These are phyloP conservation scores for Callitettix versicolor DNA, from an alignment of 1,140 invertebrate species.

Conservation along the genomic window DNA sequence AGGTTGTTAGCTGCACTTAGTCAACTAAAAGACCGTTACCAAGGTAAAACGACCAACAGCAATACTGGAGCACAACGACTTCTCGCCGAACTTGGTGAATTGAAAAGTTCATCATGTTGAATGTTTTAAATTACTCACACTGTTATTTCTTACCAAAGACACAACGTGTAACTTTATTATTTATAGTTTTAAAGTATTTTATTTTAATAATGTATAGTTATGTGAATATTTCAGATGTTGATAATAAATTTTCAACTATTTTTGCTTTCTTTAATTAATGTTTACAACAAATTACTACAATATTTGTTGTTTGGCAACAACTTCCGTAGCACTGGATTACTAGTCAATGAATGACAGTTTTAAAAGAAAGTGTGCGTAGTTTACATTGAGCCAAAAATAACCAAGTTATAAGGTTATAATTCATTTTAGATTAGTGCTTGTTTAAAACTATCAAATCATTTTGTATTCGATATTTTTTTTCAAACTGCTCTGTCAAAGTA, in stretches of 20 bases:
- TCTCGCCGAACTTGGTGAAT: slow-evolving; percentile 39
- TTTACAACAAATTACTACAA: no score
- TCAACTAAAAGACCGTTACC: slow-evolving; percentile 55
- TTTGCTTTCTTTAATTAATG: neutral
- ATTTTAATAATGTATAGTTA: neutral
- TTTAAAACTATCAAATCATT: no score
- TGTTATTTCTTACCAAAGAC: slow-evolving; percentile 7
- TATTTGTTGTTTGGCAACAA: no score
- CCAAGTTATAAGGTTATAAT: no score
- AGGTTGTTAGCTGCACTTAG: slow-evolving; percentile 67
- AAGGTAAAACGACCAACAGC: slow-evolving; percentile 31
- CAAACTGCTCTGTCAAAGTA: no score
- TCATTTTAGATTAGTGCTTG: no score
- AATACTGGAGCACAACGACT: slow-evolving; percentile 20
- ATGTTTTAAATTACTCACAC: neutral
- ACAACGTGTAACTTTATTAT: neutral
- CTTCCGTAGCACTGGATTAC: no score
- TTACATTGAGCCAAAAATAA: no score
- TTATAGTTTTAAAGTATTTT: neutral
- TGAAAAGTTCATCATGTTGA: slow-evolving; percentile 43
- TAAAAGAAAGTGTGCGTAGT: no score
- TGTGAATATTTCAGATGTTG: neutral
- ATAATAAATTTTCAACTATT: neutral
- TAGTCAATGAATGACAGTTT: no score
- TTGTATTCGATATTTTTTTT: no score